Conservation (phyloP, 2,888 invertebrate species). For the Heliconius ethilla region DNA sequence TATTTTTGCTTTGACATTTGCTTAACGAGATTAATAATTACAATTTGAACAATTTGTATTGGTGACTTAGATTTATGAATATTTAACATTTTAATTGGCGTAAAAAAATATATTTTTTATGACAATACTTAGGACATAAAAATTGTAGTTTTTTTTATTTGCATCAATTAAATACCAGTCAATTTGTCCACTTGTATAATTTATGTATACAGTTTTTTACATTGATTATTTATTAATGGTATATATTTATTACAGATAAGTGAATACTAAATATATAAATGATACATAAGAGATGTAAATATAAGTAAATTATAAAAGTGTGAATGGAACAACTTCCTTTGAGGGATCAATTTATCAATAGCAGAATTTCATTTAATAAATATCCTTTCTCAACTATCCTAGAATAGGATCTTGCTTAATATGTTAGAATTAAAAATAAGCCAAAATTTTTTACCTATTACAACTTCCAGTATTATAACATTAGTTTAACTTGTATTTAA, state of each 20-base stretch:
- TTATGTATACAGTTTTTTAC: not conserved
- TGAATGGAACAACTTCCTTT: conserved; percentile 59
- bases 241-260: conserved; percentile 42
- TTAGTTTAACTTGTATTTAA: conserved; percentile 18
- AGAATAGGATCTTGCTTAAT: conserved; percentile 25
- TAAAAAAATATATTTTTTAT: not conserved
- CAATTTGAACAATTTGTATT: conserved; percentile 22
- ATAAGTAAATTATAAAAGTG: conserved; percentile 46
- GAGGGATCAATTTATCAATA: conserved; percentile 75
- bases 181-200: too few species aligned
- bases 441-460: conserved; percentile 27
- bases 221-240: not conserved
- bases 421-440: conserved; percentile 33
- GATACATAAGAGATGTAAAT: conserved; percentile 45
- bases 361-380: conserved; percentile 48
- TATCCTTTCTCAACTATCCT: conserved; percentile 50
- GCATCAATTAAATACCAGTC: not conserved
- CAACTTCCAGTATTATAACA: conserved; percentile 21
- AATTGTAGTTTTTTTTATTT: not conserved
- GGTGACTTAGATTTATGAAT: not conserved
- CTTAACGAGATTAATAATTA: conserved; percentile 28
- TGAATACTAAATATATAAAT: conserved; percentile 28
- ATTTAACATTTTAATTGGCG: not conserved
- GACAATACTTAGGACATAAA: not conserved
- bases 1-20: conserved; percentile 26